phyloP scores from a whole-genome alignment of 2,797 vertebrate genomes.

The Rhynchotus rufescens region DNA sequence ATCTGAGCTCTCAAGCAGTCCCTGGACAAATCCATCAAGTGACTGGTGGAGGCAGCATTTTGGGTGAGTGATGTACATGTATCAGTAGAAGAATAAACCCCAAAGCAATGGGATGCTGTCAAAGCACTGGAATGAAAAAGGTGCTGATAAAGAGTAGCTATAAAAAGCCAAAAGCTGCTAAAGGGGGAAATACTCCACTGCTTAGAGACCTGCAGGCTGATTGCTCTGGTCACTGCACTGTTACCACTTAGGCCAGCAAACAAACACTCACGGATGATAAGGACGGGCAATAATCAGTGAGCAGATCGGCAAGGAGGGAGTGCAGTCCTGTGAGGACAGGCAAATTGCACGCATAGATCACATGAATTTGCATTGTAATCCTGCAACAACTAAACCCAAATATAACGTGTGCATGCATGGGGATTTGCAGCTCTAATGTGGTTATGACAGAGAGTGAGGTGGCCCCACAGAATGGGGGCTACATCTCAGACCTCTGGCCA shows the following conservation, averaged over 20 bases:
- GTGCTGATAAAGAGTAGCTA: background rate
- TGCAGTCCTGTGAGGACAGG: slow-evolving; percentile 34
- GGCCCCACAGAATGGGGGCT: background rate
- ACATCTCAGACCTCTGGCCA: background rate
- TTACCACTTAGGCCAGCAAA: slow-evolving; percentile 68
- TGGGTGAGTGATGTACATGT: background rate
- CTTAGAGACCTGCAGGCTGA: slow-evolving; percentile 15
- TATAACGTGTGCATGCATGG: background rate
- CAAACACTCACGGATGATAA: slow-evolving; percentile 50
- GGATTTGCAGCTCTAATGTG: background rate
- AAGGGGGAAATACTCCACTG: background rate
- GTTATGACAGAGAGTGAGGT: slow-evolving; percentile 3
- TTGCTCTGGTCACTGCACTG: slow-evolving; percentile 54
- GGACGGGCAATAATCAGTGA: slow-evolving; percentile 50
- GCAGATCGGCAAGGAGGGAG: background rate
- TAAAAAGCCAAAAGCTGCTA: background rate
- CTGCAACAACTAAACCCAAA: slow-evolving; percentile 1
- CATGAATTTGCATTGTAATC: slow-evolving; percentile 49
- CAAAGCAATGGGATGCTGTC: background rate
- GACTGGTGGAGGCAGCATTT: background rate
- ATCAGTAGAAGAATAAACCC: background rate
- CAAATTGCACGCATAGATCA: slow-evolving; percentile 43
- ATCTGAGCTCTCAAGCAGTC: background rate
- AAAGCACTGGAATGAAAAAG: background rate
- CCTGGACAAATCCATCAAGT: background rate